phyloP scores from a whole-genome alignment of 2,888 invertebrate species.

The Penaeus monodon region DNA sequence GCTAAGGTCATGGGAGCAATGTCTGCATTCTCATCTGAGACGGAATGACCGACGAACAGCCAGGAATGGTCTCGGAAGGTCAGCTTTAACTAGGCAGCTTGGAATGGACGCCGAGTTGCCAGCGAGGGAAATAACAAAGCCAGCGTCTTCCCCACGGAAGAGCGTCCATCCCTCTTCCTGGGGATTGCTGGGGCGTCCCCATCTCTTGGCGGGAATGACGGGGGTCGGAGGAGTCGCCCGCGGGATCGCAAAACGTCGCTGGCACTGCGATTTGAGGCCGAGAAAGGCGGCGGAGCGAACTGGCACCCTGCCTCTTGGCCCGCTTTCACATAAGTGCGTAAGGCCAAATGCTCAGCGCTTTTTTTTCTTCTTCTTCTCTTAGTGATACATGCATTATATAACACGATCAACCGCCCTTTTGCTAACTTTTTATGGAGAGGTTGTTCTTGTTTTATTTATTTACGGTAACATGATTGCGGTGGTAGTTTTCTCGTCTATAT shows the following conservation, averaged over 20 bases:
- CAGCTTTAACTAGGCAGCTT: constrained; percentile 54
- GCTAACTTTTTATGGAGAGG: neutral
- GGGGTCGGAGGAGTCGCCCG: neutral
- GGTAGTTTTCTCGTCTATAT: too few species aligned
- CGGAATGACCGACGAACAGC: constrained; percentile 39
- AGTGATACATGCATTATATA: constrained; percentile 55
- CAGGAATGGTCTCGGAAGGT: constrained; percentile 36
- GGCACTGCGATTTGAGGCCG: too few species aligned
- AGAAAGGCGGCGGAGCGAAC: too few species aligned
- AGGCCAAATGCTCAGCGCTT: constrained; percentile 53
- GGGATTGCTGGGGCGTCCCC: neutral
- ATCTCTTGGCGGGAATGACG: neutral
- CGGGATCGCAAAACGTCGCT: too few species aligned
- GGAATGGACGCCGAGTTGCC: constrained; percentile 46
- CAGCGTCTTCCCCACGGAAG: neutral
- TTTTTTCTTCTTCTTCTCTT: constrained; percentile 23
- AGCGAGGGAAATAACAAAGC: constrained; percentile 38
- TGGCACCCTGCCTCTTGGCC: constrained; percentile 33
- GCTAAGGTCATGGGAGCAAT: neutral
- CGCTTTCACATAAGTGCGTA: constrained; percentile 58
- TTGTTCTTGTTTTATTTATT: too few species aligned
- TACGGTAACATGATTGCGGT: too few species aligned
- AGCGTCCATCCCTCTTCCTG: constrained; percentile 2
- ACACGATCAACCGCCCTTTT: constrained; percentile 22
- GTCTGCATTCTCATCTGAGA: constrained; percentile 37